Evolutionary conservation across 1,140 invertebrate genomes (phyloP).

Genomic region (Lordiphosa stackelbergi): DNA sequence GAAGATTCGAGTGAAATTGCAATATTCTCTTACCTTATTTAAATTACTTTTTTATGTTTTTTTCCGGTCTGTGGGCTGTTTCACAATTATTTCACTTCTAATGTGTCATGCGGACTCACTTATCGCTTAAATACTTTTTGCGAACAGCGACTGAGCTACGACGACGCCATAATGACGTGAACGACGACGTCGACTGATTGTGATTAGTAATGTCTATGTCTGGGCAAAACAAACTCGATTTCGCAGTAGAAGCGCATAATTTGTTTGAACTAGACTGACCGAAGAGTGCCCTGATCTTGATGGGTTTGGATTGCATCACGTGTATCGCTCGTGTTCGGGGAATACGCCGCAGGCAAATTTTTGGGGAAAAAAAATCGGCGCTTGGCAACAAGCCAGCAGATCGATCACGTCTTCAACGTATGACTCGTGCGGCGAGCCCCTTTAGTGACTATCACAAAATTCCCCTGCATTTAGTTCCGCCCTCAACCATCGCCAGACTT

Average conservation of each 20-base stretch:
- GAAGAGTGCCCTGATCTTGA: constrained; percentile 26
- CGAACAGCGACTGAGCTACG: not conserved
- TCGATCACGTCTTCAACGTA: constrained; percentile 41
- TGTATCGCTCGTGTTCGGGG: constrained; percentile 54
- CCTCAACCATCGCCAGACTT: constrained; percentile 3
- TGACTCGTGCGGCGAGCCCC: constrained; percentile 45
- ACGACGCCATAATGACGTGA: not conserved
- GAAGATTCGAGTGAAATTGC: constrained; percentile 17
- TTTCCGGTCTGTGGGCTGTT: constrained; percentile 33
- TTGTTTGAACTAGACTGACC: constrained; percentile 32
- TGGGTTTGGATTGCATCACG: constrained; percentile 33
- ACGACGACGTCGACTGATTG: constrained; percentile 23
- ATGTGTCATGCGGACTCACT: constrained; percentile 64
- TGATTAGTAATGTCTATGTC: constrained; percentile 50
- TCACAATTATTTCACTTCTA: constrained; percentile 68
- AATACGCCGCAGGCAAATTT: constrained; percentile 53
- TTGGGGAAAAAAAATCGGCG: constrained; percentile 21
- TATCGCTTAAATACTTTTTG: constrained; percentile 64
- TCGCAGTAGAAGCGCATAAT: constrained; percentile 14
- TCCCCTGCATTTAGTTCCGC: constrained; percentile 29
- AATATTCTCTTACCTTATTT: constrained; percentile 14
- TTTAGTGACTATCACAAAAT: constrained; percentile 30
- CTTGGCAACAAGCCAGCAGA: constrained; percentile 3
- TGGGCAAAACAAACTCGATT: constrained; percentile 23
- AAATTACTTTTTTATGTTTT: constrained; percentile 7